Conservation (phyloP, 2,113 vertebrate species). For the Limnothrissa miodon region DNA sequence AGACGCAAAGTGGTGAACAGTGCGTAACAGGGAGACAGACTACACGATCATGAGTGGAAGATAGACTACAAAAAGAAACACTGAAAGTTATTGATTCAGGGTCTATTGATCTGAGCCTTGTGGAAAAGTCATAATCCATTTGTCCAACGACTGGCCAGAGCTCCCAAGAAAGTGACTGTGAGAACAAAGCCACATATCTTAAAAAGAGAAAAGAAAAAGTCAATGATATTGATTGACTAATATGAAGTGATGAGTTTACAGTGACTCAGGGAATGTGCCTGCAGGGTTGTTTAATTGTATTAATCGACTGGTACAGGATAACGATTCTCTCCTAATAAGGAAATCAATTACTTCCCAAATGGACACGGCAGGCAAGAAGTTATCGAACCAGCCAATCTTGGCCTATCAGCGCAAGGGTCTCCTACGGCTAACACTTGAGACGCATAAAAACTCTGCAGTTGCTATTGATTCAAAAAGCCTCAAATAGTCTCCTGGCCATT, state of each 20-base stretch:
- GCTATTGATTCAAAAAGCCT: background rate
- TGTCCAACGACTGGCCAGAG: background rate
- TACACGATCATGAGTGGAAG: background rate
- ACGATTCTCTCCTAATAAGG: slow-evolving; percentile 28
- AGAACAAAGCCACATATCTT: slow-evolving; percentile 21
- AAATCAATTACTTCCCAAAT: slow-evolving; percentile 33
- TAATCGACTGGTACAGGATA: slow-evolving; percentile 24
- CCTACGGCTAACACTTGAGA: background rate
- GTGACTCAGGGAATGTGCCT: slow-evolving; percentile 11
- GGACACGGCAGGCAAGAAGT: slow-evolving; percentile 22
- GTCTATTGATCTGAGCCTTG: background rate
- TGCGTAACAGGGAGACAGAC: background rate
- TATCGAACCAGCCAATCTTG: slow-evolving; percentile 17
- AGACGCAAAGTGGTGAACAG: background rate
- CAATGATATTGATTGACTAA: slow-evolving; percentile 38
- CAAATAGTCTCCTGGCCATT: background rate
- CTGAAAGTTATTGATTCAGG: background rate
- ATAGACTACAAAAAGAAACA: background rate
- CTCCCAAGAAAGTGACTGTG: background rate
- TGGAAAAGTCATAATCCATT: slow-evolving; percentile 5
- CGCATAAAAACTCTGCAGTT: background rate
- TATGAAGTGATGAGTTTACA: background rate
- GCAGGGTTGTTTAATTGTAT: slow-evolving; percentile 29
- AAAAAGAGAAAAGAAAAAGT: slow-evolving; percentile 37
- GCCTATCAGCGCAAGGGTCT: slow-evolving; percentile 9